Conservation (phyloP, 2,888 invertebrate species). For the Eledona agricola region DNA sequence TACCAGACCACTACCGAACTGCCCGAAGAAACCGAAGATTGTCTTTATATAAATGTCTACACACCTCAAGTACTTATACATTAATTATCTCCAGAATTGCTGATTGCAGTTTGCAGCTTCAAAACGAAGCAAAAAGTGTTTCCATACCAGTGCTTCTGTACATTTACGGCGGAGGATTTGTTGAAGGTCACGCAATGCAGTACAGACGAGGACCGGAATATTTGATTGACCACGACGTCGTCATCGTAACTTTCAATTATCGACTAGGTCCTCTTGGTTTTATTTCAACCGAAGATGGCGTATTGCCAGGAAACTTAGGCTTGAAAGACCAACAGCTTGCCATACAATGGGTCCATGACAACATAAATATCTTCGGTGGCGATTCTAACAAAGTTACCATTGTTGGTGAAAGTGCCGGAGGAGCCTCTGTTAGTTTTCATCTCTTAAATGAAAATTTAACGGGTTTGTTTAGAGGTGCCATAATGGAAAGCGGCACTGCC, state of each 20-base stretch:
- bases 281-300: slow-evolving; percentile 44
- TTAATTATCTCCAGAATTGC: no score
- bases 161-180: slow-evolving; percentile 51
- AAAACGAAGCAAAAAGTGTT: slow-evolving; percentile 13
- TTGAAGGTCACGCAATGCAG: slow-evolving; percentile 40
- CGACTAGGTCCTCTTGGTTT: slow-evolving; percentile 47
- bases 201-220: slow-evolving; percentile 45
- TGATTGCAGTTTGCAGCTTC: no score
- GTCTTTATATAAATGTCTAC: slow-evolving; percentile 46
- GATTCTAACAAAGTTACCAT: slow-evolving; percentile 45
- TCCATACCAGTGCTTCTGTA: slow-evolving; percentile 49
- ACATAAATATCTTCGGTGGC: slow-evolving; percentile 47
- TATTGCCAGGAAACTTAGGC: slow-evolving; percentile 47
- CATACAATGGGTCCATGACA: slow-evolving; percentile 46
- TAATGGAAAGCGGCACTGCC: slow-evolving; percentile 46
- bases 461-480: slow-evolving; percentile 28
- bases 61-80: slow-evolving; percentile 45
- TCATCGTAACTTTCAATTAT: slow-evolving; percentile 47
- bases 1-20: slow-evolving; percentile 32
- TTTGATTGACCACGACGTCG: slow-evolving; percentile 43
- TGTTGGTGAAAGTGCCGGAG: slow-evolving; percentile 48
- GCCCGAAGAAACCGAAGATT: slow-evolving; percentile 43
- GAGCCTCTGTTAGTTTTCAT: slow-evolving; percentile 42
- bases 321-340: slow-evolving; percentile 48
- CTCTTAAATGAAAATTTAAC: slow-evolving; percentile 17